Evolutionary conservation across 2,797 vertebrate genomes (phyloP).

Genomic region (Ctenochaetus hawaiiensis): DNA sequence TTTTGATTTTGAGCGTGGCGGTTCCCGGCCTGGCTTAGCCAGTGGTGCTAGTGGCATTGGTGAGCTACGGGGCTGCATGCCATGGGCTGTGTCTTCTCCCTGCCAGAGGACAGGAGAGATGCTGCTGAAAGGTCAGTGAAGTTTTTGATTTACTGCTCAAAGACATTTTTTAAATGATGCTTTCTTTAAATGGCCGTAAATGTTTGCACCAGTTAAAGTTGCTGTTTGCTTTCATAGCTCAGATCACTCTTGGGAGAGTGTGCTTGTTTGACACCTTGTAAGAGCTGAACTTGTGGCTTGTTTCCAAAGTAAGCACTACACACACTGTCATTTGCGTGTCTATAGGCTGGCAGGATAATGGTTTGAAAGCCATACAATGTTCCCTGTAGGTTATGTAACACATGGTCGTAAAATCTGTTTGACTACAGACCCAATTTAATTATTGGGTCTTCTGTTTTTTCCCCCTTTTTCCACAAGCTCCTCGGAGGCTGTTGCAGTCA

Average conservation of each 20-base stretch:
- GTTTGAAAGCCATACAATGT: conserved; percentile 19
- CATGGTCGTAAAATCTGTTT: conserved; percentile 47
- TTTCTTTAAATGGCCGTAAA: neutral
- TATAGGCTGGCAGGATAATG: neutral
- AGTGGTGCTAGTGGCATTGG: conserved; percentile 65
- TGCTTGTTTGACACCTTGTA: neutral
- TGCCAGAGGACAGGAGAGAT: conserved; percentile 86
- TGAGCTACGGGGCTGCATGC: conserved; percentile 70
- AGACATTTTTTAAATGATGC: neutral
- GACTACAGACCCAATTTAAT: conserved; percentile 41
- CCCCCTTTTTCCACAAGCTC: neutral
- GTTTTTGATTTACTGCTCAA: conserved; percentile 29
- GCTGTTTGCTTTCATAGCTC: neutral
- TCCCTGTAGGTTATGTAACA: conserved; percentile 41
- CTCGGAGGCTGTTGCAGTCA: neutral
- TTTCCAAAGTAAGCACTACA: neutral
- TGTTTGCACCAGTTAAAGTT: conserved; percentile 1
- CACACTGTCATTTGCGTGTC: neutral
- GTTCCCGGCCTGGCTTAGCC: conserved; percentile 64
- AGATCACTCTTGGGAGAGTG: neutral
- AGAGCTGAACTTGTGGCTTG: conserved; percentile 4
- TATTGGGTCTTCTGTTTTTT: conserved; percentile 15
- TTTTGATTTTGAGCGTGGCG: conserved; percentile 68
- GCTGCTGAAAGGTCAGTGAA: conserved; percentile 89
- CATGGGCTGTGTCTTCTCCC: conserved; percentile 94